Conservation (phyloP, 1,140 invertebrate genomes). For the Drosophila bocki region DNA sequence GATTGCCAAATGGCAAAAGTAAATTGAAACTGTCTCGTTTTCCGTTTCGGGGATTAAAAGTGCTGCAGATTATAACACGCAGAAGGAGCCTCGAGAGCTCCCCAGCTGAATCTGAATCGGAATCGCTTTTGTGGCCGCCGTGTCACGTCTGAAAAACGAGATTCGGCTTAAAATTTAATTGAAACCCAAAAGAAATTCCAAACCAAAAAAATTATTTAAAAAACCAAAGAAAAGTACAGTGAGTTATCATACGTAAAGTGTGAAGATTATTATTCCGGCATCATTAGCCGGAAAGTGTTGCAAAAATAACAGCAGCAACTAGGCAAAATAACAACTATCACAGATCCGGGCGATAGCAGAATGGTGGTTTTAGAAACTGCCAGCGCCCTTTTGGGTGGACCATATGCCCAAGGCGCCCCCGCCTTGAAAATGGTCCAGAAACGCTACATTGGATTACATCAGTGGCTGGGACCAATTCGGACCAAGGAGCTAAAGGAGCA, state of each 20-base stretch:
- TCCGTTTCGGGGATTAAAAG: conserved; percentile 72
- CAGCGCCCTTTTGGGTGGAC: conserved; percentile 88
- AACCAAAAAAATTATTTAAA: conserved; percentile 14
- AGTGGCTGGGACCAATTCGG: conserved; percentile 92
- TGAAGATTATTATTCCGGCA: conserved; percentile 35
- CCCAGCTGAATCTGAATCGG: conserved; percentile 25
- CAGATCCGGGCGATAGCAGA: conserved; percentile 62
- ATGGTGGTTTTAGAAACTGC: conserved; percentile 91
- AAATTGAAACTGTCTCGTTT: conserved; percentile 66
- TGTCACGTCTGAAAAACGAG: conserved; percentile 63
- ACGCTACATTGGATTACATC: conserved; percentile 94
- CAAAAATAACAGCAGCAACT: conserved; percentile 23
- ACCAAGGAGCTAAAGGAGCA: conserved; percentile 89
- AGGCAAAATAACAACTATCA: conserved; percentile 51
- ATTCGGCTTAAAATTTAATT: conserved; percentile 77
- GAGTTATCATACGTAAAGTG: neutral
- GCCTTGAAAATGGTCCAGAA: conserved; percentile 95
- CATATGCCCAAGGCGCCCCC: conserved; percentile 91
- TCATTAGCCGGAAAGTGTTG: conserved; percentile 52
- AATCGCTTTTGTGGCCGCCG: conserved; percentile 68
- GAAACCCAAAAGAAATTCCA: conserved; percentile 44
- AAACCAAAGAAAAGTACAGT: conserved; percentile 24
- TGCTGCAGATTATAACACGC: conserved; percentile 74
- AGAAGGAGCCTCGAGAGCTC: conserved; percentile 26
- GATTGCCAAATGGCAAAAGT: conserved; percentile 66